Evolutionary conservation across 2,113 vertebrate species (phyloP).

Genomic region (Menidia beryllina): DNA sequence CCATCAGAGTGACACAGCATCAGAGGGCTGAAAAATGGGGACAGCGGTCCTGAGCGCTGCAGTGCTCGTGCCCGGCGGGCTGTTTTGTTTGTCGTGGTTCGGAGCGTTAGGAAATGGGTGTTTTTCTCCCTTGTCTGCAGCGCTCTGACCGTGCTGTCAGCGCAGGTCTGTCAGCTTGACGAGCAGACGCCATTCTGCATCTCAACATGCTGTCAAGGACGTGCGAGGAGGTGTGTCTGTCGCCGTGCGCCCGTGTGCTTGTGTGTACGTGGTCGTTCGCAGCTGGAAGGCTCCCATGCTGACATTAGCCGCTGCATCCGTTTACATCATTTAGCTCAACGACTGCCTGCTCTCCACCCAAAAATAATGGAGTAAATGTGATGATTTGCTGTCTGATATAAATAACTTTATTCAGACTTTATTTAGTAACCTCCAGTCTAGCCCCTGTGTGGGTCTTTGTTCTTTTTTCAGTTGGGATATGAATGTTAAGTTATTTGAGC

Average conservation of each 20-base stretch:
- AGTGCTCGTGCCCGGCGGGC: constrained; percentile 40
- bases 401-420: constrained; percentile 23
- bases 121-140: constrained; percentile 59
- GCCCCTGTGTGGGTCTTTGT: neutral
- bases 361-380: constrained; percentile 37
- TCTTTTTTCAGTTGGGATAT: neutral
- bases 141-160: constrained; percentile 68
- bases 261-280: constrained; percentile 24
- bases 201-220: constrained; percentile 72
- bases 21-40: constrained; percentile 38
- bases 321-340: constrained; percentile 62
- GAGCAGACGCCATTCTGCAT: constrained; percentile 78
- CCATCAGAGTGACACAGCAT: constrained; percentile 49
- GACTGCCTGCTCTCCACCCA: neutral
- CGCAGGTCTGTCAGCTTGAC: constrained; percentile 74
- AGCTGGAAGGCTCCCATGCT: constrained; percentile 58
- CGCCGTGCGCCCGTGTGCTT: constrained; percentile 15
- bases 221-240: constrained; percentile 59
- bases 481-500: neutral
- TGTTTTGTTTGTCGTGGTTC: constrained; percentile 67
- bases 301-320: constrained; percentile 64
- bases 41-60: constrained; percentile 34
- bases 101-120: constrained; percentile 63
- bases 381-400: constrained; percentile 19
- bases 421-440: constrained; percentile 9